phyloP scores from a whole-genome alignment of 2,888 invertebrate species.

The Callyntrura sp. region DNA sequence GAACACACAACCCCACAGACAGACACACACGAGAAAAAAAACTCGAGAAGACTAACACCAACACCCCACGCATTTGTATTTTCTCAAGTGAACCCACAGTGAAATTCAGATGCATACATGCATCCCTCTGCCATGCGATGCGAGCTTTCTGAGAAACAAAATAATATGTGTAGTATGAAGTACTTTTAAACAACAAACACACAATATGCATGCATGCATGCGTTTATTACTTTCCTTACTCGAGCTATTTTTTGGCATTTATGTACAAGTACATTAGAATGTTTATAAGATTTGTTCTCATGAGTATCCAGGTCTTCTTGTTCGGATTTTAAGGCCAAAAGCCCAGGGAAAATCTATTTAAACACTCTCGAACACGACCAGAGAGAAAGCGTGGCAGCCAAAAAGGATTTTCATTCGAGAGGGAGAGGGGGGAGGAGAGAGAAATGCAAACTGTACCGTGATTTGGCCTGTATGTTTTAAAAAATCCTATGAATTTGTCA shows the following conservation, averaged over 20 bases:
- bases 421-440: neutral
- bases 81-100: slow-evolving; percentile 53
- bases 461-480: slow-evolving; percentile 42
- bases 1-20: neutral
- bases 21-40: slow-evolving; percentile 8
- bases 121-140: neutral
- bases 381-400: neutral
- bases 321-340: neutral
- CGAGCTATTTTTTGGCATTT: slow-evolving; percentile 40
- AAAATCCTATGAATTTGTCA: slow-evolving; percentile 69
- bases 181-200: slow-evolving; percentile 27
- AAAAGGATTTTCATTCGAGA: slow-evolving; percentile 26
- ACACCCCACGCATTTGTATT: slow-evolving; percentile 67
- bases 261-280: slow-evolving; percentile 21
- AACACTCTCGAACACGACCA: neutral
- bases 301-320: slow-evolving; percentile 32
- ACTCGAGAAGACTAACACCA: slow-evolving; percentile 18
- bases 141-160: slow-evolving; percentile 25
- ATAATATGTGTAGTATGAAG: too few relatives aligned
- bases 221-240: slow-evolving; percentile 16
- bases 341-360: slow-evolving; percentile 23
- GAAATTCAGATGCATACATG: slow-evolving; percentile 57
- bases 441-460: slow-evolving; percentile 42
- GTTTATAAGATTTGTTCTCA: neutral
- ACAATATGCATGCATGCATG: slow-evolving; percentile 5